Conservation (phyloP, 2,888 invertebrate genomes). For the Aphelenchoides bicaudatus region DNA sequence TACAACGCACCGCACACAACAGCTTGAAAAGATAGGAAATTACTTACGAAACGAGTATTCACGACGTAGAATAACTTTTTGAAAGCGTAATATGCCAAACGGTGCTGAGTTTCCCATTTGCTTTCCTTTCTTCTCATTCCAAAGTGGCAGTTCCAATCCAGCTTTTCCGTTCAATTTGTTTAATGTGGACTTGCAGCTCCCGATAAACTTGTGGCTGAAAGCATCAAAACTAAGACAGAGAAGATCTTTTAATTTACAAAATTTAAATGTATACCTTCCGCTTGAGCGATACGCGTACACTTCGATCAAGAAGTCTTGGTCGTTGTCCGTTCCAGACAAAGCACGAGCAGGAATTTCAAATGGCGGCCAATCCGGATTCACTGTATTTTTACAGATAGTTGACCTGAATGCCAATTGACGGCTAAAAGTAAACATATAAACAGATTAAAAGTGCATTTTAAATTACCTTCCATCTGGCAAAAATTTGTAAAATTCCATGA, state of each 20-base stretch:
- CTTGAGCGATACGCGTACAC: slow-evolving; percentile 65
- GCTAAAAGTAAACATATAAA: slow-evolving; percentile 28
- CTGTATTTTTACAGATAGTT: slow-evolving; percentile 63
- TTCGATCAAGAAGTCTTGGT: slow-evolving; percentile 60
- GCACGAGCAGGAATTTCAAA: slow-evolving; percentile 63
- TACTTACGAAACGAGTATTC: slow-evolving; percentile 67
- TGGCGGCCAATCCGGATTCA: slow-evolving; percentile 66
- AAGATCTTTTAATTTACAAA: neutral
- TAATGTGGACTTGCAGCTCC: slow-evolving; percentile 63
- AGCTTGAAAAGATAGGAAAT: slow-evolving; percentile 62
- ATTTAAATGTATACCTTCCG: slow-evolving; percentile 61
- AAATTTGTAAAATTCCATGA: slow-evolving; percentile 49
- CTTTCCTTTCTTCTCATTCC: slow-evolving; percentile 63
- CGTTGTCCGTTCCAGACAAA: slow-evolving; percentile 63
- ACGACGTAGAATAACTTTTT: slow-evolving; percentile 52
- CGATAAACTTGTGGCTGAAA: slow-evolving; percentile 64
- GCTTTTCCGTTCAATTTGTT: slow-evolving; percentile 31
- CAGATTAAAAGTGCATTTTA: neutral
- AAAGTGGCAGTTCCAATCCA: slow-evolving; percentile 4
- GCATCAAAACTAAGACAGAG: neutral
- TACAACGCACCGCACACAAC: neutral
- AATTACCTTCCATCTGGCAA: slow-evolving; percentile 43
- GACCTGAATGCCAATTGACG: slow-evolving; percentile 43
- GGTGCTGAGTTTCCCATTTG: slow-evolving; percentile 64
- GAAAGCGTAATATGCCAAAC: slow-evolving; percentile 62